Conservation (phyloP, 2,797 vertebrate genomes). For the Capromys pilorides region DNA sequence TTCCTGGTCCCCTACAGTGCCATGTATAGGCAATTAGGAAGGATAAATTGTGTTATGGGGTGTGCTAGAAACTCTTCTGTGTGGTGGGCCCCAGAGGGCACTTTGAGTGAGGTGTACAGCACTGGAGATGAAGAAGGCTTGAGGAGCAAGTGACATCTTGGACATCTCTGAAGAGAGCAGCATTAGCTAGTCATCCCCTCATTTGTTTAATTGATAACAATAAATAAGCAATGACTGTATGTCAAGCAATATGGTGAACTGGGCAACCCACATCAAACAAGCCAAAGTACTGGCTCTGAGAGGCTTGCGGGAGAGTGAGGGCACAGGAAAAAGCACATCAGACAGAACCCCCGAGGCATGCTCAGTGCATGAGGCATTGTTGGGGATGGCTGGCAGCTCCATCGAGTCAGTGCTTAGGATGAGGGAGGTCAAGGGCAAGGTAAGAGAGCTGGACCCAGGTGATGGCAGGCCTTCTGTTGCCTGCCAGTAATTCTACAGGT, state of each 20-base stretch:
- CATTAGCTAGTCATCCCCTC: neutral
- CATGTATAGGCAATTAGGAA: neutral
- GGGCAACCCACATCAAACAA: neutral
- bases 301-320: neutral
- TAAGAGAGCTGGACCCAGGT: neutral
- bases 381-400: neutral
- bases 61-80: neutral
- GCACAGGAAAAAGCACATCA: no score
- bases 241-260: neutral
- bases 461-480: accelerated
- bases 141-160: no score
- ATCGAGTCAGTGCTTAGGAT: neutral
- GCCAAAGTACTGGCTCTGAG: neutral
- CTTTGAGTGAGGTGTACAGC: neutral
- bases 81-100: neutral
- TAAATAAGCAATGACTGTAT: neutral
- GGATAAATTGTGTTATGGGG: neutral
- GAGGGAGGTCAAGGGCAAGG: neutral
- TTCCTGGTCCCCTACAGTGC: neutral
- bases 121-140: neutral
- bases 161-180: neutral
- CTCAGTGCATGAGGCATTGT: accelerated
- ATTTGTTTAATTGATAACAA: neutral
- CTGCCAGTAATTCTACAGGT: neutral
- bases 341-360: neutral